Evolutionary conservation across 2,888 invertebrate species (phyloP).

Genomic region (Heterodera filipjevi): DNA sequence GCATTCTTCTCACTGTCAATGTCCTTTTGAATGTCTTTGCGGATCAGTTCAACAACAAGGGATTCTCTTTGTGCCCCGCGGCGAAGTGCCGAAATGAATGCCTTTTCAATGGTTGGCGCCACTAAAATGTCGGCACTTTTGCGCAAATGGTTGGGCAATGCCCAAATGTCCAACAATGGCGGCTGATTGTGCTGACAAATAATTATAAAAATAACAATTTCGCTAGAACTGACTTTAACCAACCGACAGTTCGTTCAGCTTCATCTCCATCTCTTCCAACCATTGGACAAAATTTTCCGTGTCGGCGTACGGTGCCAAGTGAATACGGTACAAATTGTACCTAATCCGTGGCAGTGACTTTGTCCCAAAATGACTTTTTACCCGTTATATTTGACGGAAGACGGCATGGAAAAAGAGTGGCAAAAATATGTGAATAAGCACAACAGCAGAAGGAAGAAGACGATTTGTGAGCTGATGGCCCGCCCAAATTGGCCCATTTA

Average conservation of each 20-base stretch:
- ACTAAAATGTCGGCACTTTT: slow-evolving; percentile 51
- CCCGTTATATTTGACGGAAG: background rate
- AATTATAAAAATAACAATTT: background rate
- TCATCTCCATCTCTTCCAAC: background rate
- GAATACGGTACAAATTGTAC: background rate
- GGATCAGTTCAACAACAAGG: slow-evolving; percentile 39
- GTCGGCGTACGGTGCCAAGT: background rate
- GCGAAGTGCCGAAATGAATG: slow-evolving; percentile 38
- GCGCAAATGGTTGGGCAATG: slow-evolving; percentile 50
- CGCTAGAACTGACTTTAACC: background rate
- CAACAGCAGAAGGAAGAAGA: background rate
- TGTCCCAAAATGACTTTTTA: background rate
- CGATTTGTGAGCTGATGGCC: background rate
- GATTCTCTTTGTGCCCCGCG: slow-evolving; percentile 32
- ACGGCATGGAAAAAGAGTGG: background rate
- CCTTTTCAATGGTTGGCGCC: slow-evolving; percentile 46
- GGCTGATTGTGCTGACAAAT: background rate
- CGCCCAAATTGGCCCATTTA: background rate
- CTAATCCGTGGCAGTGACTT: background rate
- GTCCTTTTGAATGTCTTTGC: slow-evolving; percentile 48
- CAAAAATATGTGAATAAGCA: background rate
- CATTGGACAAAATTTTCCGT: background rate
- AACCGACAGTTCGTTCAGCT: slow-evolving; percentile 4
- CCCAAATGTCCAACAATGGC: slow-evolving; percentile 54
- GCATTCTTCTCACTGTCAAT: slow-evolving; percentile 13